Evolutionary conservation across 1,140 invertebrate genomes (phyloP).

Genomic region (Tenebrio molitor): DNA sequence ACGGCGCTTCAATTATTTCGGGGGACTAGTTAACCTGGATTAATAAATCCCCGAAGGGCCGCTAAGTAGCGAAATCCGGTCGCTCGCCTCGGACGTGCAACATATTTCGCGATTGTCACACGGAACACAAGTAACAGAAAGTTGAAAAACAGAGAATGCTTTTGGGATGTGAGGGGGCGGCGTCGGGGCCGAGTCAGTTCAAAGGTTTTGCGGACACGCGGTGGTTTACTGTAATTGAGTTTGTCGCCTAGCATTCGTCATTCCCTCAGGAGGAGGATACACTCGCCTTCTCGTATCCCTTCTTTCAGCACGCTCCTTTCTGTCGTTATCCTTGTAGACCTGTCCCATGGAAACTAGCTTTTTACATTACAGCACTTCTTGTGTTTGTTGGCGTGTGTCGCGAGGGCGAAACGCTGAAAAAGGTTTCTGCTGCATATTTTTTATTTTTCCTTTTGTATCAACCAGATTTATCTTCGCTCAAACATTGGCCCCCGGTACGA

Average conservation of each 20-base stretch:
- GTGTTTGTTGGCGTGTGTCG: conserved; percentile 36
- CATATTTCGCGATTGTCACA: conserved; percentile 37
- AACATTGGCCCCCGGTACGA: not conserved
- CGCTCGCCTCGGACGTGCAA: conserved; percentile 14
- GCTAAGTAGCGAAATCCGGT: conserved; percentile 9
- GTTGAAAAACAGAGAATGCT: conserved; percentile 41
- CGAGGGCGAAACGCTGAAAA: conserved; percentile 24
- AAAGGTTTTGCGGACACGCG: conserved; percentile 61
- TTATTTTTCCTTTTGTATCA: conserved; percentile 30
- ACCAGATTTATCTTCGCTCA: conserved; percentile 36
- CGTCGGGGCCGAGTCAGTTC: conserved; percentile 54
- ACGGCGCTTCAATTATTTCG: conserved; percentile 15
- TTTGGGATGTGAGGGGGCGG: conserved; percentile 36
- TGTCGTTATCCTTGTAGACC: conserved; percentile 39
- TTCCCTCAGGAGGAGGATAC: conserved; percentile 56
- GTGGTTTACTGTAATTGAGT: conserved; percentile 64
- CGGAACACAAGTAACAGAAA: conserved; percentile 28
- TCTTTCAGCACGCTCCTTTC: conserved; percentile 39
- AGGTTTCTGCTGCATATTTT: conserved; percentile 39
- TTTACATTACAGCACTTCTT: conserved; percentile 44
- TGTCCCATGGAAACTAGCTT: conserved; percentile 46
- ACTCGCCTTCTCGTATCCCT: conserved; percentile 42
- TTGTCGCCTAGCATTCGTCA: conserved; percentile 59
- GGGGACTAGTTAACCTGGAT: conserved; percentile 16
- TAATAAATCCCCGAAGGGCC: conserved; percentile 15